phyloP scores from a whole-genome alignment of 2,888 invertebrate species.

The Sesia bembeciformis region DNA sequence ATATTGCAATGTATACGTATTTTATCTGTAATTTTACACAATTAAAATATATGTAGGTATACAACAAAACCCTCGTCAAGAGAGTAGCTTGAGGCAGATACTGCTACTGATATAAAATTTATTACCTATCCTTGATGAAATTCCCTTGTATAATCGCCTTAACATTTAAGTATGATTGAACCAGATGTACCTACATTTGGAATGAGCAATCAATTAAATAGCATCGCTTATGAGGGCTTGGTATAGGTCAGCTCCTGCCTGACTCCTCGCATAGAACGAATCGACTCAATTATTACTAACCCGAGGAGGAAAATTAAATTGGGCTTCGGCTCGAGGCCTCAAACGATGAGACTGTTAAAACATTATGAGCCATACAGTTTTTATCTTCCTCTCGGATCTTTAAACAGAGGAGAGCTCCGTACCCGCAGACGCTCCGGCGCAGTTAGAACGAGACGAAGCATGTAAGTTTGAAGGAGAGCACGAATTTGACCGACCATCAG shows the following conservation, averaged over 20 bases:
- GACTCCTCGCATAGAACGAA: constrained; percentile 55
- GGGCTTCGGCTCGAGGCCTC: constrained; percentile 40
- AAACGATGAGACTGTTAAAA: constrained; percentile 64
- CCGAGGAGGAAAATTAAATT: constrained; percentile 64
- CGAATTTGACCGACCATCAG: constrained; percentile 48
- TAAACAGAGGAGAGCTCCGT: constrained; percentile 36
- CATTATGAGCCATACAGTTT: constrained; percentile 67
- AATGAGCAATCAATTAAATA: constrained; percentile 48
- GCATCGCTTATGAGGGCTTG: constrained; percentile 45
- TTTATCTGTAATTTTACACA: too few relatives aligned
- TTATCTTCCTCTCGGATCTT: constrained; percentile 63
- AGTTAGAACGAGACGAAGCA: constrained; percentile 42
- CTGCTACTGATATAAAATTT: too few relatives aligned
- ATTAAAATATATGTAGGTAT: too few relatives aligned
- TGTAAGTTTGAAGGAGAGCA: constrained; percentile 28
- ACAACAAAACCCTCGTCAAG: too few relatives aligned
- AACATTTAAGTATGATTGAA: constrained; percentile 6
- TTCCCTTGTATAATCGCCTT: too few relatives aligned
- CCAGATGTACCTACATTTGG: constrained; percentile 28
- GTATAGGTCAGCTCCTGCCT: constrained; percentile 30
- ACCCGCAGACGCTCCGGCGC: constrained; percentile 64
- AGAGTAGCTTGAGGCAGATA: too few relatives aligned
- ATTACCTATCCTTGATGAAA: too few relatives aligned
- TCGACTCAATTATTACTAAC: constrained; percentile 62
- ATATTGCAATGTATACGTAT: too few relatives aligned